A percentile compares a stretch with the other conserved stretches of the same genome.
Conservation (phyloP, 1,140 invertebrate genomes). For the Drosophila parabipectinata region DNA sequence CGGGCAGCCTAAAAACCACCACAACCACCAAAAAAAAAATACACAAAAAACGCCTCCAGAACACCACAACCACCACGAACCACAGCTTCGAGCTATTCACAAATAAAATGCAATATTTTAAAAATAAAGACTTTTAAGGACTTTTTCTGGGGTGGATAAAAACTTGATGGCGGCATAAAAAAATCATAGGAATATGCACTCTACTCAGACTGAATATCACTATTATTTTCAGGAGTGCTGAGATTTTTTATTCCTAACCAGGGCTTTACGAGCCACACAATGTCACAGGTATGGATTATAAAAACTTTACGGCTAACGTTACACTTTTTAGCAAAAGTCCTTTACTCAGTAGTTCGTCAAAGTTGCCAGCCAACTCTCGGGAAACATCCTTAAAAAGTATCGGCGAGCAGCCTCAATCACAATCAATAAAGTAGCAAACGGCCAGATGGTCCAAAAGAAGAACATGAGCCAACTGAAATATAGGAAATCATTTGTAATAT, state of each 20-base stretch:
- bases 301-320: constrained; percentile 5
- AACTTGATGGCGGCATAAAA: constrained; percentile 13
- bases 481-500: background rate
- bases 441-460: constrained; percentile 22
- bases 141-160: constrained; percentile 15
- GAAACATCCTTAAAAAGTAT: constrained; percentile 42
- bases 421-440: constrained; percentile 18
- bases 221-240: constrained; percentile 6
- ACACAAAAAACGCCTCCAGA: constrained; percentile 15
- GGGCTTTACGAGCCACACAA: constrained; percentile 8
- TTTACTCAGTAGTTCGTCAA: constrained; percentile 28
- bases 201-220: background rate
- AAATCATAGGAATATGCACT: constrained; percentile 11
- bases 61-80: constrained; percentile 37
- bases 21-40: constrained; percentile 33
- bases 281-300: constrained; percentile 10
- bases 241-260: constrained; percentile 5
- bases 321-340: background rate
- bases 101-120: constrained; percentile 82
- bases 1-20: constrained; percentile 40
- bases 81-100: constrained; percentile 76
- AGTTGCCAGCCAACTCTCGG: constrained; percentile 45
- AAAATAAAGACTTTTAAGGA: constrained; percentile 45
- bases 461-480: constrained; percentile 9
- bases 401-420: constrained; percentile 27